Evolutionary conservation across 2,888 invertebrate species (phyloP).

Genomic region (Elmis aenea): DNA sequence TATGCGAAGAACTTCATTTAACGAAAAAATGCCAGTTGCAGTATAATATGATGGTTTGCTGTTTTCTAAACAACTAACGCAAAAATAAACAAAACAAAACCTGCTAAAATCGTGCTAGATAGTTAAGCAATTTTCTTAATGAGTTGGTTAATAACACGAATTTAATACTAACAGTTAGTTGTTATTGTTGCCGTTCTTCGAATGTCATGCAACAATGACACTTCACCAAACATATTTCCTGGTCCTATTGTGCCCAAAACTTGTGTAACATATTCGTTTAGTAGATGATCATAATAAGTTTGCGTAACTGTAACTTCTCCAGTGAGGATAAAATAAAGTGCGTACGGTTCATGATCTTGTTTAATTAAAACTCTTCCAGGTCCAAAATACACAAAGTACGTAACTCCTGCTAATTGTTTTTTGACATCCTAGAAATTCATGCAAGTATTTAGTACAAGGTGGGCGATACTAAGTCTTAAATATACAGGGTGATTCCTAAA

Average conservation of each 20-base stretch:
- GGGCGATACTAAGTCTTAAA: too few species aligned
- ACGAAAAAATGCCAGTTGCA: too few species aligned
- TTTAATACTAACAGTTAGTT: constrained; percentile 1
- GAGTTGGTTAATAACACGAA: neutral
- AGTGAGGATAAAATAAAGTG: constrained; percentile 60
- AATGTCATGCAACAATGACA: constrained; percentile 57
- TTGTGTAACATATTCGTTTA: constrained; percentile 46
- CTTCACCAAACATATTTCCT: constrained; percentile 64
- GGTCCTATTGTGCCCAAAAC: constrained; percentile 51
- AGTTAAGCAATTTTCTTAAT: too few species aligned
- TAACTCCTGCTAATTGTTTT: constrained; percentile 55
- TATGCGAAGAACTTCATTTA: too few species aligned
- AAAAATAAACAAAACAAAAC: too few species aligned
- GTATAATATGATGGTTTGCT: too few species aligned
- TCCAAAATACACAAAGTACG: constrained; percentile 57
- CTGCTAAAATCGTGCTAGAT: too few species aligned
- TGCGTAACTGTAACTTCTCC: constrained; percentile 56
- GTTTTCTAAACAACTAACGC: too few species aligned
- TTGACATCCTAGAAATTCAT: constrained; percentile 51
- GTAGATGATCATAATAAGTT: constrained; percentile 49
- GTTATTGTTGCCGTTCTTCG: constrained; percentile 45
- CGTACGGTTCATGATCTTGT: constrained; percentile 55
- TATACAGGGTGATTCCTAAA: too few species aligned
- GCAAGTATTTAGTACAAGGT: too few species aligned
- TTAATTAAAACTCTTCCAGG: constrained; percentile 57